Percentiles rank a stretch among this genome's conserved stretches.
Conservation (phyloP, 92 coral and sea anemone genomes). For the Siderastrea radians region DNA sequence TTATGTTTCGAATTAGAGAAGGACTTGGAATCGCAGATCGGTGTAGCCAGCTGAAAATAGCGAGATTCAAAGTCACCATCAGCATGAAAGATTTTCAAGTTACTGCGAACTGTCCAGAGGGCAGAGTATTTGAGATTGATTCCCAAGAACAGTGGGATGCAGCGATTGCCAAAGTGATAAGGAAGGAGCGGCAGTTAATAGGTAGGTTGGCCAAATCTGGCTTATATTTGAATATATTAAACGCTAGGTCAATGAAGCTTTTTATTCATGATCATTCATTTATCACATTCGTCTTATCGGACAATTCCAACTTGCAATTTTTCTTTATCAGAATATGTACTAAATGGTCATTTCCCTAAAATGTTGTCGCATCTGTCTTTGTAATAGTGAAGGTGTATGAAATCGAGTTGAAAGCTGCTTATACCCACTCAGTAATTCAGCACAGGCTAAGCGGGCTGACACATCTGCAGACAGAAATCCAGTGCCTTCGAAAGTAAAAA, state of each 20-base stretch:
- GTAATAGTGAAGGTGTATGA: constrained; percentile 52
- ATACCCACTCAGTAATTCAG: constrained; percentile 19
- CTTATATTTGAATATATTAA: constrained; percentile 26
- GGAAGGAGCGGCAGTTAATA: constrained; percentile 54
- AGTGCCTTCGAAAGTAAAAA: constrained; percentile 18
- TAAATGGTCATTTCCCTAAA: constrained; percentile 19
- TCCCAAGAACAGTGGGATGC: too few species aligned
- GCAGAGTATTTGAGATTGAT: constrained; percentile 14
- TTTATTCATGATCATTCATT: neutral
- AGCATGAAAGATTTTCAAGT: constrained; percentile 32
- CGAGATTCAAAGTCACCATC: too few species aligned
- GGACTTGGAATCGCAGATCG: too few species aligned
- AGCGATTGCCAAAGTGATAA: constrained; percentile 18
- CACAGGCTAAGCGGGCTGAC: constrained; percentile 18
- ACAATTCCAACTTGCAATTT: too few species aligned
- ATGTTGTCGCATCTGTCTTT: constrained; percentile 20
- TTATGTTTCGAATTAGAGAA: too few species aligned
- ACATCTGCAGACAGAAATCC: constrained; percentile 20
- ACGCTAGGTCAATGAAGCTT: neutral
- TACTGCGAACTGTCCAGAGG: constrained; percentile 19
- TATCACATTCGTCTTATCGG: too few species aligned
- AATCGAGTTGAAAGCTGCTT: constrained; percentile 7
- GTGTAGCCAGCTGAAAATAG: too few species aligned
- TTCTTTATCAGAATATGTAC: too few species aligned
- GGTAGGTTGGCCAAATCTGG: constrained; percentile 41